A percentile compares a stretch with the other conserved stretches of the same genome.
Conservation (phyloP, 2,888 invertebrate species). For the Lymantria monacha region DNA sequence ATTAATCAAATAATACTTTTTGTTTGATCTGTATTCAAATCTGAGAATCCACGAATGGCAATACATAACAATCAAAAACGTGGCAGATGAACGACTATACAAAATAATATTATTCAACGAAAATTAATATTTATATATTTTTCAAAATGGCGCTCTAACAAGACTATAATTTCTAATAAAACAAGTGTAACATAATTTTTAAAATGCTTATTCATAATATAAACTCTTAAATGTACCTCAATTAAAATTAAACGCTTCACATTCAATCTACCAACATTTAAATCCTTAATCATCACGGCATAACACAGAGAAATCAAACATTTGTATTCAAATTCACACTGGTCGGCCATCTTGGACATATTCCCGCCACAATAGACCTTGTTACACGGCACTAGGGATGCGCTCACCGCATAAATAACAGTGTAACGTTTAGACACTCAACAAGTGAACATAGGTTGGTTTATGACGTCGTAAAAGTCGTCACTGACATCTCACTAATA, state of each 20-base stretch:
- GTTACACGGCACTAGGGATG: conserved; percentile 10
- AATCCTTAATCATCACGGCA: conserved; percentile 30
- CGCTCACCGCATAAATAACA: conserved; percentile 10
- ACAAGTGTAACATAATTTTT: no score
- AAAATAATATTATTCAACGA: no score
- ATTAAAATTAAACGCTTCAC: conserved; percentile 15
- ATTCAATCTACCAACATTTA: conserved; percentile 22
- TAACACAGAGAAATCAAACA: conserved; percentile 30
- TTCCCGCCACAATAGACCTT: conserved; percentile 14
- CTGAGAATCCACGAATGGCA: no score
- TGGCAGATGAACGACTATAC: no score
- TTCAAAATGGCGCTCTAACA: no score
- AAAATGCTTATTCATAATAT: no score
- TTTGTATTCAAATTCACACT: conserved; percentile 38
- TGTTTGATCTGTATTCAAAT: no score
- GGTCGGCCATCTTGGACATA: not conserved
- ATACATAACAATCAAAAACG: no score
- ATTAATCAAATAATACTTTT: no score
- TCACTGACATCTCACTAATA: conserved; percentile 72
- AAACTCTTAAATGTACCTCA: not conserved
- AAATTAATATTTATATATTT: no score
- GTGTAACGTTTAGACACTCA: conserved; percentile 41
- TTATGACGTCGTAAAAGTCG: conserved; percentile 67
- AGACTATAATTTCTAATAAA: no score
- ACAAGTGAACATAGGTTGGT: conserved; percentile 74